Evolutionary conservation across 2,113 vertebrate genomes (phyloP), one percentile per base, ranked within the genome.

Genomic region (Craseonycteris thonglongyai): DNA sequence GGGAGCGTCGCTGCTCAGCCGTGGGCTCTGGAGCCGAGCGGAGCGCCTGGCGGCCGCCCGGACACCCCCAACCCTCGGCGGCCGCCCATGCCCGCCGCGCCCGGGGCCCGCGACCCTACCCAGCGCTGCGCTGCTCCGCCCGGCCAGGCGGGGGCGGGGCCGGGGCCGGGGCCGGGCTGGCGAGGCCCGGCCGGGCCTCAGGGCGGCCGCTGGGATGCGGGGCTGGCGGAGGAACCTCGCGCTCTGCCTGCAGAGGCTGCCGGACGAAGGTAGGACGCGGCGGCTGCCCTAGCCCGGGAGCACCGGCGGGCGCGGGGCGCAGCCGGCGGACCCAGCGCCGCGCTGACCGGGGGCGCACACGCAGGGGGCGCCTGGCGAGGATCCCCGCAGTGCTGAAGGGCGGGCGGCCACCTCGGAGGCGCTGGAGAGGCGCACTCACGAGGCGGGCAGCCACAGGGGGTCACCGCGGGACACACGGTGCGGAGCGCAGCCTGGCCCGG

Each of bases 141-240:
- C 26, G 79, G 94, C 72, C 79, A 88, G 56, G 93, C 80, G 90
- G 80, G 80, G 90, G 58, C 81, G 88, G 93, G 93, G 95, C 40
- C 89, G 75, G 95, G 93, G 78, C n/a, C 72, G 16, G 42, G 54
- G 42, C 61, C 94, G 85, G 47, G 88, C 90, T 86, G 96, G 87
- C 78, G 66, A 74, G 76, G 78, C 94, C 74, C 79, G 79, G 88
- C 69, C 71, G 83, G 76, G 82, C 82, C 90, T 95, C 91, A 78
- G 96, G 79, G 88, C 96, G 93, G 90, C 80, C 7, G 96, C 96
- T 90, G 97, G 97, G 94, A 99, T 99, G 99, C 99, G 99, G 78
- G 98, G 98, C 97, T 99, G 99, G 99, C 98, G 98, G 96, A 98
- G 98, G 96, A 99, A 98, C 97, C 98, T 99, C 95, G 97, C 98